These are phyloP conservation scores for Coregonus sp. DNA, from an alignment of 2,797 vertebrate species.

Conservation along the genomic window DNA sequence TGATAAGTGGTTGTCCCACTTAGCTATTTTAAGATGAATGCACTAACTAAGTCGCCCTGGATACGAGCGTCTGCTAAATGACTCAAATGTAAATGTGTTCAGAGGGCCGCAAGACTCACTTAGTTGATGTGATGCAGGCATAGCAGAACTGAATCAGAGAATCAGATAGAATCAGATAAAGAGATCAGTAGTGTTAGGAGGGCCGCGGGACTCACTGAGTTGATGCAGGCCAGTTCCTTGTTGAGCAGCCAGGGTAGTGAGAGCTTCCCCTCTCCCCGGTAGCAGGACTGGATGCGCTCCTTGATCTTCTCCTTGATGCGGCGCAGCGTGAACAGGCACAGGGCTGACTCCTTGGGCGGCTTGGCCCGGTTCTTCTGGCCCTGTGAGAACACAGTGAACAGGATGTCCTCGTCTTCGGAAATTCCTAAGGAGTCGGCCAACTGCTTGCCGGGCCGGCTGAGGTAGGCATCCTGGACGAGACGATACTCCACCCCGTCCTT, in stretches of 20 bases:
- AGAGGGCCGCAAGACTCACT: slow-evolving; percentile 72
- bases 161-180: too few relatives aligned
- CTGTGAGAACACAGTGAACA: slow-evolving; percentile 96
- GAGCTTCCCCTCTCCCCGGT: slow-evolving; percentile 93
- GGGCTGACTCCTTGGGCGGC: slow-evolving; percentile 94
- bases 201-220: slow-evolving; percentile 69
- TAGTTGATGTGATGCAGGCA: too few relatives aligned
- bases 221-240: slow-evolving; percentile 97
- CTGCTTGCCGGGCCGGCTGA: slow-evolving; percentile 87
- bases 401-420: slow-evolving; percentile 89
- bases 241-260: slow-evolving; percentile 98
- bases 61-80: too few relatives aligned
- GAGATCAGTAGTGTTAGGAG: too few relatives aligned
- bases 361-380: slow-evolving; percentile 98
- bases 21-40: too few relatives aligned
- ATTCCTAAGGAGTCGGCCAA: slow-evolving; percentile 89
- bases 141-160: too few relatives aligned
- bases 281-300: slow-evolving; percentile 97
- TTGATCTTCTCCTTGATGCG: slow-evolving; percentile 98
- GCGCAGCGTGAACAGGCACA: slow-evolving; percentile 95
- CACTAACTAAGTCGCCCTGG: too few relatives aligned
- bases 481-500: slow-evolving; percentile 96
- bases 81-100: neutral
- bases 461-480: slow-evolving; percentile 93
- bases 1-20: too few relatives aligned